These are phyloP conservation scores for Callimorpha dominula DNA, from an alignment of 2,888 invertebrate genomes.

Conservation along the genomic window DNA sequence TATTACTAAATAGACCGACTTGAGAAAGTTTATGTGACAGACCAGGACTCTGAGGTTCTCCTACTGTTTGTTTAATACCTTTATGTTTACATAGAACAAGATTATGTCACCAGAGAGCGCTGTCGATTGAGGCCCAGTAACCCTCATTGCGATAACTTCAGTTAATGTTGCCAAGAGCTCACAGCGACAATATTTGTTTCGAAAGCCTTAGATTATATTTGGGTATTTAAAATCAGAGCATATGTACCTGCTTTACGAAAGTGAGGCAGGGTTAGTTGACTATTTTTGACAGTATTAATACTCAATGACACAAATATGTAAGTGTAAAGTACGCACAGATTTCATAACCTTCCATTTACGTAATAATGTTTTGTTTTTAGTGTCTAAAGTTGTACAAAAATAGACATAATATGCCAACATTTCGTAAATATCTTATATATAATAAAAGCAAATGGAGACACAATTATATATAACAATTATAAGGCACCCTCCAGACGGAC, in stretches of 20 bases:
- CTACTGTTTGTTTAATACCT: slow-evolving; percentile 12
- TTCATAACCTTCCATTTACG: no score
- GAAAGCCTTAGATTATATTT: background rate
- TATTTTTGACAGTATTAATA: no score
- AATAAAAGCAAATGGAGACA: background rate
- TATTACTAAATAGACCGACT: slow-evolving; percentile 15
- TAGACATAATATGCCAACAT: background rate
- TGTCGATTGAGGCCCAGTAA: slow-evolving; percentile 11
- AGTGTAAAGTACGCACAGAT: no score
- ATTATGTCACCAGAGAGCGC: slow-evolving; percentile 11
- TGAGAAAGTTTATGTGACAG: slow-evolving; percentile 9
- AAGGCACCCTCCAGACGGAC: slow-evolving; percentile 59
- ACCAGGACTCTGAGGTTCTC: slow-evolving; percentile 9
- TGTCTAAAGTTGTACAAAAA: no score
- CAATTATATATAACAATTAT: slow-evolving; percentile 39
- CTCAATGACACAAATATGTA: no score
- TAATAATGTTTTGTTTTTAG: no score
- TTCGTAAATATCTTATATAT: background rate
- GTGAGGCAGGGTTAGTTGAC: no score
- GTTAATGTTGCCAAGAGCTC: slow-evolving; percentile 1
- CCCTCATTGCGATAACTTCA: slow-evolving; percentile 30
- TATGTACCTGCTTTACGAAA: no score
- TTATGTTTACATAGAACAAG: slow-evolving; percentile 12
- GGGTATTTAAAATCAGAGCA: no score
- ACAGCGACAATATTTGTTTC: background rate